Evolutionary conservation across 2,113 vertebrate genomes (phyloP).

Genomic region (Brachionichthys hirsutus): DNA sequence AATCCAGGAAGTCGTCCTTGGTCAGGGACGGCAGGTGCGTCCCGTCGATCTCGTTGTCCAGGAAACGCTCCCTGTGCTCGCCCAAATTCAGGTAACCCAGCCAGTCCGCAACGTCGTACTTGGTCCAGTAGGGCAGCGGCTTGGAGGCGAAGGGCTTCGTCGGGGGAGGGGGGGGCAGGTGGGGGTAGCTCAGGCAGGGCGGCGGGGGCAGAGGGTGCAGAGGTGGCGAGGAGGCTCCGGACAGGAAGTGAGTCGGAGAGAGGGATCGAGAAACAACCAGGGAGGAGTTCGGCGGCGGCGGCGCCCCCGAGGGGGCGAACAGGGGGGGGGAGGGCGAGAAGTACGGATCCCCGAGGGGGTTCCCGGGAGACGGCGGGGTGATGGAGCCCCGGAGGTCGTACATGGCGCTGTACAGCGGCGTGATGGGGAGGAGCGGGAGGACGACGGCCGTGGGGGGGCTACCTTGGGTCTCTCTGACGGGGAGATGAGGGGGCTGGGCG

Average conservation of each 20-base stretch:
- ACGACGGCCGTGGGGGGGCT: constrained; percentile 86
- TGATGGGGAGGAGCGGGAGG: constrained; percentile 88
- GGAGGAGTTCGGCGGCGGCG: constrained; percentile 78
- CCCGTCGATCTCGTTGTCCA: constrained; percentile 96
- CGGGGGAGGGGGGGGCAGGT: constrained; percentile 82
- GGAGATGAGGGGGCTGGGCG: constrained; percentile 87
- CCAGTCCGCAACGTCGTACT: constrained; percentile 95
- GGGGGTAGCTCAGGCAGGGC: constrained; percentile 83
- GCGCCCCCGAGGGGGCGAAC: constrained; percentile 82
- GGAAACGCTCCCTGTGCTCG: constrained; percentile 89
- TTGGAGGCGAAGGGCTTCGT: constrained; percentile 92
- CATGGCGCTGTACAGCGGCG: constrained; percentile 78
- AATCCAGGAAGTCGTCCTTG: constrained; percentile 93
- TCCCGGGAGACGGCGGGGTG: constrained; percentile 79
- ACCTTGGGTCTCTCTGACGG: constrained; percentile 83
- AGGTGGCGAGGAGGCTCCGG: constrained; percentile 77
- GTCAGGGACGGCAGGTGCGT: constrained; percentile 90
- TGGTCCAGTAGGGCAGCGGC: constrained; percentile 92
- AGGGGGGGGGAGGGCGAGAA: constrained; percentile 84
- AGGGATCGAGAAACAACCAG: constrained; percentile 84
- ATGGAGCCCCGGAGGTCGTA: constrained; percentile 78
- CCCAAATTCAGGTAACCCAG: constrained; percentile 88
- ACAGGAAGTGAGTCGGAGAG: constrained; percentile 88
- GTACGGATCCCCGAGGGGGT: constrained; percentile 82
- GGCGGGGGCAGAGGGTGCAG: constrained; percentile 76